Evolutionary conservation across 2,113 vertebrate genomes (phyloP).

Genomic region (Ceratotherium simum): DNA sequence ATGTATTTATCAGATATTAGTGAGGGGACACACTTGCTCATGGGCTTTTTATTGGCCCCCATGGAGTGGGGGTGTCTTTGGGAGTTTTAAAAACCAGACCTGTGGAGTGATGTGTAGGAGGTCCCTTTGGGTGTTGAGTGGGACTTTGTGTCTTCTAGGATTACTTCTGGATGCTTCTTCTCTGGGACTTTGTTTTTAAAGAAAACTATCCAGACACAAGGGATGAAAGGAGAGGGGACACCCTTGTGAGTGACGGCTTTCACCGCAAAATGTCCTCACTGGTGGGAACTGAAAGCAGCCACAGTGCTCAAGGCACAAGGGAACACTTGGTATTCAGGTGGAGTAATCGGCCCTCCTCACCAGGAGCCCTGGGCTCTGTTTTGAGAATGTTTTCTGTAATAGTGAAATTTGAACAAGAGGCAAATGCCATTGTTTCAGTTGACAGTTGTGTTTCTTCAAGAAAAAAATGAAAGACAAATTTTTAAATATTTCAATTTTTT

Average conservation of each 20-base stretch:
- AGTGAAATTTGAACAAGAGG: background rate
- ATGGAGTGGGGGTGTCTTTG: background rate
- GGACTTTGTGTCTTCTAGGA: background rate
- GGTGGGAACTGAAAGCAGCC: background rate
- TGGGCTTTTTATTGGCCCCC: background rate
- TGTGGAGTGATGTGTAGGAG: background rate
- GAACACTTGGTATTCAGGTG: accelerated
- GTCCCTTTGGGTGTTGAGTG: background rate
- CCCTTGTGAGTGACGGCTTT: background rate
- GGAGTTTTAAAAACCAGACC: background rate
- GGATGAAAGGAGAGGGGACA: background rate
- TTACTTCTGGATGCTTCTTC: background rate
- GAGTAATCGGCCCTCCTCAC: background rate
- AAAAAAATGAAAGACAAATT: background rate
- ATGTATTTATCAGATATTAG: background rate
- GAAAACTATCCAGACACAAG: background rate
- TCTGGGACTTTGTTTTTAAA: background rate
- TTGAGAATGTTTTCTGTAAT: background rate
- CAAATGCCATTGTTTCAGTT: background rate
- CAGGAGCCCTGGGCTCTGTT: background rate
- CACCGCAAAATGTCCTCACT: background rate
- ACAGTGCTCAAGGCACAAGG: accelerated
- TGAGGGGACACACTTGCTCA: background rate
- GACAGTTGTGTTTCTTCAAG: background rate
- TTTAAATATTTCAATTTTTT: background rate